phyloP scores from a whole-genome alignment of 1,140 invertebrate genomes.

The Lasioglossum albipes region DNA sequence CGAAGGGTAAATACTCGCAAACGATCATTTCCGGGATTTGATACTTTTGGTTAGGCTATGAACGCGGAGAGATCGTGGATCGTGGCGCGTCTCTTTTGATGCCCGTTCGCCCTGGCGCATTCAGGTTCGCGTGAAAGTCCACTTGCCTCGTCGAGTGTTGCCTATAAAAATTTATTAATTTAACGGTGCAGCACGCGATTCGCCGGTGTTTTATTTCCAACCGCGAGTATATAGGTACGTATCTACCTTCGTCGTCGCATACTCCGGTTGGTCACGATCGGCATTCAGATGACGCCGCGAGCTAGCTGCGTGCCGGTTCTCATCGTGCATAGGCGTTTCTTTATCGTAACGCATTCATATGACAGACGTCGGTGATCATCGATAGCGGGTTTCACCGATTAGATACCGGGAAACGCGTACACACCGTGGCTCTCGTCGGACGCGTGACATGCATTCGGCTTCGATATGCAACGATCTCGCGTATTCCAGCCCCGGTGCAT shows the following conservation, averaged over 20 bases:
- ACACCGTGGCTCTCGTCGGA: not conserved
- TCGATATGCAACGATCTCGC: not conserved
- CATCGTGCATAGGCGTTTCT: slow-evolving; percentile 1
- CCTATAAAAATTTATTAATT: slow-evolving; percentile 17
- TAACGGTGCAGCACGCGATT: not conserved
- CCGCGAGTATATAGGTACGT: no score
- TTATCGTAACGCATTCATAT: not conserved
- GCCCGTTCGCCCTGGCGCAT: not conserved
- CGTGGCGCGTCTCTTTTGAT: slow-evolving; percentile 25
- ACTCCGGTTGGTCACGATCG: no score
- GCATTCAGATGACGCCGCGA: not conserved
- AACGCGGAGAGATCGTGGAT: slow-evolving; percentile 15
- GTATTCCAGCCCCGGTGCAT: not conserved
- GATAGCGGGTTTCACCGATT: slow-evolving; percentile 19
- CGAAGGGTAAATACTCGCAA: not conserved
- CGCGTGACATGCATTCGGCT: not conserved
- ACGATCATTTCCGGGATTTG: not conserved
- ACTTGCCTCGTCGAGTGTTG: no score
- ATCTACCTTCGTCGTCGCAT: no score
- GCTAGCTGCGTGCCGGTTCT: not conserved
- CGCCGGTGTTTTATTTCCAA: not conserved
- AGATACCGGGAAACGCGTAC: slow-evolving; percentile 10
- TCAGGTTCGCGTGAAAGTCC: slow-evolving; percentile 17
- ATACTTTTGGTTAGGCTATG: slow-evolving; percentile 3
- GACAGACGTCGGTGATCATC: not conserved